phyloP scores from a whole-genome alignment of 1,140 invertebrate species.

The Caenorhabditis tropicalis region DNA sequence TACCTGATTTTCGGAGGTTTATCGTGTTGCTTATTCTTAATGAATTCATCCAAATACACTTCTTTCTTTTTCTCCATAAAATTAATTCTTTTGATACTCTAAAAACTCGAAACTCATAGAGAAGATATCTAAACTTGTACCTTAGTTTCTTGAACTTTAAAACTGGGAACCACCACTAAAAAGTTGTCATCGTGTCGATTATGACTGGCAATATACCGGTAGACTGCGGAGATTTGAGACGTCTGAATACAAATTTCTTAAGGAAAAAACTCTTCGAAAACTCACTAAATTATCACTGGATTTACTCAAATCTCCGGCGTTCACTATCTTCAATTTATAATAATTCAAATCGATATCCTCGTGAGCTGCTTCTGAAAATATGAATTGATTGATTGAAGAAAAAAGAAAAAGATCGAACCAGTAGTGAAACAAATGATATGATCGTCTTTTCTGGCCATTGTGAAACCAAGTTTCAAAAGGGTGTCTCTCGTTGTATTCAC shows the following conservation, averaged over 20 bases:
- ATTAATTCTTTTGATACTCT: neutral
- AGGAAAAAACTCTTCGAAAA: too few species aligned
- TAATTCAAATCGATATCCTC: neutral
- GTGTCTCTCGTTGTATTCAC: constrained; percentile 30
- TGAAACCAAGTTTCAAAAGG: constrained; percentile 17
- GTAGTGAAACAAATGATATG: constrained; percentile 28
- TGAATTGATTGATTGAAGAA: neutral
- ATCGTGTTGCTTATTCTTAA: constrained; percentile 29
- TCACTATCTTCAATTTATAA: constrained; percentile 22
- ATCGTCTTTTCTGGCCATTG: constrained; percentile 33
- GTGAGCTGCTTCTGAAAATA: neutral
- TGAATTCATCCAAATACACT: constrained; percentile 32
- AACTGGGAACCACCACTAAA: constrained; percentile 12
- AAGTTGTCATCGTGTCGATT: constrained; percentile 1
- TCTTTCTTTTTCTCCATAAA: constrained; percentile 35
- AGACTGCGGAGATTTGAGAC: neutral
- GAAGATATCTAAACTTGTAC: too few species aligned
- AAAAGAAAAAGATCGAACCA: neutral
- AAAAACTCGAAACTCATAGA: too few species aligned
- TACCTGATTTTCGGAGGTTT: constrained; percentile 12
- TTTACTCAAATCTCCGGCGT: neutral
- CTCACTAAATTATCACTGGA: neutral
- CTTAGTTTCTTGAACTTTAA: neutral
- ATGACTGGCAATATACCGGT: constrained; percentile 8
- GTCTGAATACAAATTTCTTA: neutral